Base-by-base conservation (phyloP, 2,797 vertebrate species). In the Mareca penelope region DNA sequence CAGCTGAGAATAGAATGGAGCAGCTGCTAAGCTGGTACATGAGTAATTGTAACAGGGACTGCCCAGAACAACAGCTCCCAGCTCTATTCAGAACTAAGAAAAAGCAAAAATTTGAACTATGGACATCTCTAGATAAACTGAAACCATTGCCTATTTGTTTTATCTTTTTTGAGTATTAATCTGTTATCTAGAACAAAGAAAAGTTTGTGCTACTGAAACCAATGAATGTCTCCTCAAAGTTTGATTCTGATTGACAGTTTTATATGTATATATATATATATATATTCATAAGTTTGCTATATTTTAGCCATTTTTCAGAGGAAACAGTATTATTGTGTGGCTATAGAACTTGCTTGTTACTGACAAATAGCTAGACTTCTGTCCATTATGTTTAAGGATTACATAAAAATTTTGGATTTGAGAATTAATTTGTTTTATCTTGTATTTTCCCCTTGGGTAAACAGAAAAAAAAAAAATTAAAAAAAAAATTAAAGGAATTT, bases 241-340 rank as follows among this genome's bases (percentile, higher is more conserved):
- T 46, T 69, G 9, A 61, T n/a, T 70, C 53, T 50, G 7, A 14
- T 50, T 24, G 48, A 50, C 4, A 50, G 48, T 50, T 50, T 24
- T 48, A 50, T 50, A 50, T 50, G 42, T 44, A 24, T 50, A 48
- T 48, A 50, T 50, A 48, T 40, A 22, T 48, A 48, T 48, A 50
- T 50, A 50, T n/a, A 44, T 28, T 69, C 8, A 72, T 5, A 7
- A 1, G 37, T 80, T 96, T 85, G 73, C 52, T 50, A 50, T 57
- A 37, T 65, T 69, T 26, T 39, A 85, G 3, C 1, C 0, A 46
- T 73, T 83, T 93, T 70, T 12, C 70, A 76, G 13, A 7, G 56
- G 10, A 26, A 52, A 23, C 2, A 0, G 1, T 42, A n/a, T 44
- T 5, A 65, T 82, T 24, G 2, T 40, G 23, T 21, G 11, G 33